Conservation (phyloP, 2,888 invertebrate genomes). For the Metalampra italica region DNA sequence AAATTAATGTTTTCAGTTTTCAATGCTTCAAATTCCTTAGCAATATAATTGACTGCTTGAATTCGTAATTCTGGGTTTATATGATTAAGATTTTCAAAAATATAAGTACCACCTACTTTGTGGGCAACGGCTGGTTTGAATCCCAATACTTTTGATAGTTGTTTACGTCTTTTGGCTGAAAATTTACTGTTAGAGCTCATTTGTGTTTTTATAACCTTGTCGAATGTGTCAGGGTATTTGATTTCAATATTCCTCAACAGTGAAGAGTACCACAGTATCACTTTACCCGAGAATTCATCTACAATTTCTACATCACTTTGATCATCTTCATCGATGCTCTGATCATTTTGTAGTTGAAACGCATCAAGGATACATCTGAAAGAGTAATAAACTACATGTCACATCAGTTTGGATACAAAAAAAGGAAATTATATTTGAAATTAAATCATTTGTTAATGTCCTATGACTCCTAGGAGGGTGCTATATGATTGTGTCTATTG, state of each 20-base stretch:
- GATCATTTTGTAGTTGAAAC: slow-evolving; percentile 30
- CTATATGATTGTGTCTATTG: too few relatives aligned
- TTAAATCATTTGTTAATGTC: background rate
- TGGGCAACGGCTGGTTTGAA: slow-evolving; percentile 77
- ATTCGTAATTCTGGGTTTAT: slow-evolving; percentile 81
- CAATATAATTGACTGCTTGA: slow-evolving; percentile 82
- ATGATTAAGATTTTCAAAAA: slow-evolving; percentile 87
- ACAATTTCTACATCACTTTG: slow-evolving; percentile 70
- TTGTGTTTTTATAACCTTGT: slow-evolving; percentile 80
- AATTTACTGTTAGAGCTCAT: slow-evolving; percentile 53
- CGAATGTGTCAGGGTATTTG: slow-evolving; percentile 85
- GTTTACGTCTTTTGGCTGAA: slow-evolving; percentile 39
- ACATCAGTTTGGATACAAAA: background rate
- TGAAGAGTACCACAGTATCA: slow-evolving; percentile 73
- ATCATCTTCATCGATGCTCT: slow-evolving; percentile 36
- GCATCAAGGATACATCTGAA: slow-evolving; percentile 70
- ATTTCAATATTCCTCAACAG: slow-evolving; percentile 81
- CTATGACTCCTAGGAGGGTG: too few relatives aligned
- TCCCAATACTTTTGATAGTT: slow-evolving; percentile 65
- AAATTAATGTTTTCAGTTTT: slow-evolving; percentile 77
- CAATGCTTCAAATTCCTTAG: slow-evolving; percentile 70
- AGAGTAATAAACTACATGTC: background rate
- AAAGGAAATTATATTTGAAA: background rate
- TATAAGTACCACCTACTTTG: slow-evolving; percentile 68
- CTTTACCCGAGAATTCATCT: slow-evolving; percentile 53